Base-by-base conservation (phyloP, 2,797 vertebrate genomes). In the Aselliscus stoliczkanus region DNA sequence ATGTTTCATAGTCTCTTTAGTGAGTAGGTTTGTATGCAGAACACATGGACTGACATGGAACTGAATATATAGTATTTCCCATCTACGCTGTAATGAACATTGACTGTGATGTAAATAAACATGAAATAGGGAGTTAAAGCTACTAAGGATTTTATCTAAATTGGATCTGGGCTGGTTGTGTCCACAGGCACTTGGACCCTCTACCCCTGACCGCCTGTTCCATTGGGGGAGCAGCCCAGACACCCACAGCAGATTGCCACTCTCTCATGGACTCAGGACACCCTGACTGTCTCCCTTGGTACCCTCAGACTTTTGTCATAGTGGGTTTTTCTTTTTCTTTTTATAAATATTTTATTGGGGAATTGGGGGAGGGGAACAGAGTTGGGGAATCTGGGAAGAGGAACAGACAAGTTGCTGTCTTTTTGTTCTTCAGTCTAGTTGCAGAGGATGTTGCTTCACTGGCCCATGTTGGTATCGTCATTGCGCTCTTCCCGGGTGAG, bases 231-330 rank as follows among this genome's bases (percentile, higher is more conserved):
- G 21, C 1, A 4, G 18, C 56, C 4, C 31, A 27, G 37, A n/a
- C 65, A 2, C 20, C 21, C 6, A 31, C 5, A 12, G 0, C 1
- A 0, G 9, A 72, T 10, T 7, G 39, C 15, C 0, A 11, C 73
- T 31, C 20, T 12, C 56, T 60, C 50, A n/a, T 58, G 21, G 75
- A 5, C 21, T 75, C 62, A 31, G 4, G 2, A 31, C 18, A 23
- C 31, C 37, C 29, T 47, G 34, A 25, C 7, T 4, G 39, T 87
- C n/a, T 67, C 85, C 75, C 54, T 47, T 37, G 67, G 47, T 15
- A 9, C 60, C 11, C 10, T 5, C 4, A 13, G 23, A 58, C 15
- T 5, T 31, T 65, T 39, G 72, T 58, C 62, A 79, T 10, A 13
- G 9, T 5, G 2, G 18, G 37, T 15, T 34, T 47, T 76, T 54